phyloP scores from a whole-genome alignment of 2,888 invertebrate genomes.

The Cepaea hortensis region DNA sequence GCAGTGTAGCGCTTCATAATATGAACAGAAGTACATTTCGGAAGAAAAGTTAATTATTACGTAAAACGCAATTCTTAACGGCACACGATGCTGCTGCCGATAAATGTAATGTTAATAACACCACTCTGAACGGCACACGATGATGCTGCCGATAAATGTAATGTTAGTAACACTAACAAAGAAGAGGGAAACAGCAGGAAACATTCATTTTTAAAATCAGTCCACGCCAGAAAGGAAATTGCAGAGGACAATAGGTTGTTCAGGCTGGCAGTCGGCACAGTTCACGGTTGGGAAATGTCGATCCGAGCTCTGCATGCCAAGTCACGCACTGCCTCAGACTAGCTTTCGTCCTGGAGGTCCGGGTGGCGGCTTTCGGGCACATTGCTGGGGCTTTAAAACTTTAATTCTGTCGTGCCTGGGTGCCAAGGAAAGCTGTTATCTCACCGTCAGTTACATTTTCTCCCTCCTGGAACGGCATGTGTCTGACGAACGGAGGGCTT shows the following conservation, averaged over 20 bases:
- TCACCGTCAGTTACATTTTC: conserved; percentile 34
- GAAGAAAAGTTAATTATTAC: too few relatives aligned
- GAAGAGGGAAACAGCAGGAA: too few relatives aligned
- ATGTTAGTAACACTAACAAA: too few relatives aligned
- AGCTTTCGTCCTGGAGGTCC: conserved; percentile 21
- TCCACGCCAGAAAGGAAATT: background rate
- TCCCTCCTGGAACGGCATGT: conserved; percentile 30
- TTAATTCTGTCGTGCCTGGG: conserved; percentile 39
- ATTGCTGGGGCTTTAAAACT: conserved; percentile 37
- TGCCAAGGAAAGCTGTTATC: conserved; percentile 34
- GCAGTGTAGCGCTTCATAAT: too few relatives aligned
- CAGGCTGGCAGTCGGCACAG: background rate
- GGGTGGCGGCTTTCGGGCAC: conserved; percentile 35
- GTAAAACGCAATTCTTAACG: too few relatives aligned
- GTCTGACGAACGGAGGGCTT: conserved; percentile 30
- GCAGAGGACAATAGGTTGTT: background rate
- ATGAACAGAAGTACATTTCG: too few relatives aligned
- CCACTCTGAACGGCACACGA: too few relatives aligned
- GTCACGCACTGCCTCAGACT: conserved; percentile 31
- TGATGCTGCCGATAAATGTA: too few relatives aligned
- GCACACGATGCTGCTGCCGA: too few relatives aligned
- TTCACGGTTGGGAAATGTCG: conserved; percentile 9
- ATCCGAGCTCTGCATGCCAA: conserved; percentile 19
- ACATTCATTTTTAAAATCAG: background rate
- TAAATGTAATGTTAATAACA: too few relatives aligned